Evolutionary conservation across 2,888 invertebrate genomes (phyloP).

Genomic region (Spisula solida): DNA sequence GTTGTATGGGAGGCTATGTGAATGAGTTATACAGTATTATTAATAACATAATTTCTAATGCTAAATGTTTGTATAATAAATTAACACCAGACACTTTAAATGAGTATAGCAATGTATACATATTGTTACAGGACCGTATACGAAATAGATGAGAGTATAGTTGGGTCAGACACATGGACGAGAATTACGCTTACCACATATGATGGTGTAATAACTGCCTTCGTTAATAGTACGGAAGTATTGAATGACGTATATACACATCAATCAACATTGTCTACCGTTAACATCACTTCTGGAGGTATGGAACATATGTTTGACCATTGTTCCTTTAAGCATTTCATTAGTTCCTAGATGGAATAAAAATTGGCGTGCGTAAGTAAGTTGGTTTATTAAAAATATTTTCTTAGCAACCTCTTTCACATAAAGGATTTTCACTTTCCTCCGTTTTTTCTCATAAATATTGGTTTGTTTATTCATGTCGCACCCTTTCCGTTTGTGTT

Average conservation of each 20-base stretch:
- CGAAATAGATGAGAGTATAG: neutral
- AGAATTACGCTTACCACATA: neutral
- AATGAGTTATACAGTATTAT: no score
- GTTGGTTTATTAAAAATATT: neutral
- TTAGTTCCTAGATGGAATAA: no score
- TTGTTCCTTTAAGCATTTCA: no score
- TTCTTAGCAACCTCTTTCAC: neutral
- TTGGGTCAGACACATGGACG: conserved; percentile 11
- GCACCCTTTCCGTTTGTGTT: neutral
- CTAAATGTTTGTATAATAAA: no score
- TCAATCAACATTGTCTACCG: neutral
- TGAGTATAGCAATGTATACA: no score
- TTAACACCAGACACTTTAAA: no score
- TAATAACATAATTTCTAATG: no score
- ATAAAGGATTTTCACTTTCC: no score
- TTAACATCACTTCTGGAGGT: conserved; percentile 48
- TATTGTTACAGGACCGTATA: neutral
- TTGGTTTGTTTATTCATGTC: neutral
- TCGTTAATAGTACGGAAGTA: neutral
- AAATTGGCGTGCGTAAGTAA: no score
- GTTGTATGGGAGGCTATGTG: no score
- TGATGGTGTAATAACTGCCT: neutral
- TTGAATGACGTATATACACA: neutral
- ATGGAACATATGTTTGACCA: neutral
- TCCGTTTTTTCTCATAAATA: no score